phyloP scores from a whole-genome alignment of 1,140 invertebrate genomes.

The Cepaea nemoralis region DNA sequence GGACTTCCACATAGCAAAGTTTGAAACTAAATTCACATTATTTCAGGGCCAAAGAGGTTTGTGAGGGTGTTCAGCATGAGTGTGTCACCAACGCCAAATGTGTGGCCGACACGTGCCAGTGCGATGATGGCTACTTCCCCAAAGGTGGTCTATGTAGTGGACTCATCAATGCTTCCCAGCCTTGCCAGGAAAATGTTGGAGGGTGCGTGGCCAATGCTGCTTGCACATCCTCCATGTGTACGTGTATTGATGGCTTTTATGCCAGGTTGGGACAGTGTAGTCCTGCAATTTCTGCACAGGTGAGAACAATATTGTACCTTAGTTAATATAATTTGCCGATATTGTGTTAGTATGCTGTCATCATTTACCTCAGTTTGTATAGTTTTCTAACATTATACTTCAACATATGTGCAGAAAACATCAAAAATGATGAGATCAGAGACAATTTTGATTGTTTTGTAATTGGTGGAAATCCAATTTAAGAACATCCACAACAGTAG shows the following conservation, averaged over 20 bases:
- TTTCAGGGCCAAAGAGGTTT: neutral
- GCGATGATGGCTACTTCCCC: conserved; percentile 39
- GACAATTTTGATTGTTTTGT: no score
- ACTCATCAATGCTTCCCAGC: neutral
- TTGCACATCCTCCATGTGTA: conserved; percentile 17
- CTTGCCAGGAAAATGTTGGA: conserved; percentile 7
- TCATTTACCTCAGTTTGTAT: no score
- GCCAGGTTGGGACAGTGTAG: conserved; percentile 25
- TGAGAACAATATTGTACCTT: neutral
- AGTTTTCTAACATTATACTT: no score
- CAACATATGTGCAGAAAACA: no score
- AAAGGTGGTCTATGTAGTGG: conserved; percentile 40
- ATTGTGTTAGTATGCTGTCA: no score
- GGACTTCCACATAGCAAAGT: no score
- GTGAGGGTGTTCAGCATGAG: conserved; percentile 27
- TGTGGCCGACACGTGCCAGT: conserved; percentile 14
- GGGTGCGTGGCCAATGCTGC: conserved; percentile 29
- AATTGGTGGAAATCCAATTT: no score
- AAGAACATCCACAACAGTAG: neutral
- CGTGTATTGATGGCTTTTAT: conserved; percentile 41
- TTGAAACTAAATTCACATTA: no score
- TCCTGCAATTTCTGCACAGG: conserved; percentile 24
- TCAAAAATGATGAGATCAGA: no score
- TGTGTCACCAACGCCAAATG: conserved; percentile 41
- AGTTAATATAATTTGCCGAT: no score